Evolutionary conservation across 2,888 invertebrate species (phyloP), one percentile per base, ranked within the genome.

Genomic region (Cremastobaeus sp.): DNA sequence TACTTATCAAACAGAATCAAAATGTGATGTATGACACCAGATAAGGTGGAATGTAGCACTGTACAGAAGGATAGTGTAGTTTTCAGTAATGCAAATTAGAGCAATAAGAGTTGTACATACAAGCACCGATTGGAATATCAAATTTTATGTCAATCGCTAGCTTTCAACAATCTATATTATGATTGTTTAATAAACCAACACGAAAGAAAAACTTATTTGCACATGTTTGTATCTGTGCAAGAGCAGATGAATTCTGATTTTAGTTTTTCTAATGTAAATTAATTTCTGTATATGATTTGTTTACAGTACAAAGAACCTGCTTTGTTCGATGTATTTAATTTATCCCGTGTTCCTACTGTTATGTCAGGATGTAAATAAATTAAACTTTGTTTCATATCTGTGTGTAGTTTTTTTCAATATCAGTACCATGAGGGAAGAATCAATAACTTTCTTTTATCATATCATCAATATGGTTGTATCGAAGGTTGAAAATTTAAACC

Each of bases 11-110:
- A 25, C 35, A 35, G 14, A 28, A 45, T 45, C 6, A 32, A 54
- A 12, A 17, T 64, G 52, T 43, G 32, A 45, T 64, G 59, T 18
- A 52, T 52, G 35, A 41, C 34, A 57, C 14, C 8, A 14, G 30
- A 11, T 37, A 11, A 21, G 28, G 9, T 18, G 35, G 15, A 20
- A 48, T 39, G 47, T 34, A 43, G 9, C 5, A n/a, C 21, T 45
- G 41, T 41, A 37, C 25, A 32, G n/a, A 32, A 35, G 45, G 37
- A 18, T n/a, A 3, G 39, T 59, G n/a, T n/a, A 45, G 34, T 35
- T 59, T 17, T n/a, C 9, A 30, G 18, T 41, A 9, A 43, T 43
- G 9, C 45, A 45, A 1, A 25, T 45, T 57, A 57, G 41, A 45
- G 1, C 17, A 21, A 32, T 17, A 3, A 30, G 21, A 35, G 47